phyloP scores from a whole-genome alignment of 2,797 vertebrate species.

The Aselliscus stoliczkanus region DNA sequence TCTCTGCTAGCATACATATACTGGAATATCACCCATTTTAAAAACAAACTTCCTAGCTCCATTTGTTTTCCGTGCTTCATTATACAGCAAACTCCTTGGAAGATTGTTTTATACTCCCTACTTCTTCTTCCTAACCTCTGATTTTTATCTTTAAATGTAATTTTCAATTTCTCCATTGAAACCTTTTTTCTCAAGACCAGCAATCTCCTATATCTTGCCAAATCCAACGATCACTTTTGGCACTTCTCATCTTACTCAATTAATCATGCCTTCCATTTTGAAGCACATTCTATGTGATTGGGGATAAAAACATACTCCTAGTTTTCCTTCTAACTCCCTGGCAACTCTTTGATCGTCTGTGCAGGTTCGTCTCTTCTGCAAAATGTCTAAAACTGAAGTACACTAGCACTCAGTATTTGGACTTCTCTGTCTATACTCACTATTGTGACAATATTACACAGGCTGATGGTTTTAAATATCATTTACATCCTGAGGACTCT shows the following conservation, averaged over 20 bases:
- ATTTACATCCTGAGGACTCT: background rate
- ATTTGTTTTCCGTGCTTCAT: background rate
- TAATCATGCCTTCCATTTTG: background rate
- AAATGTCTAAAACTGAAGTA: background rate
- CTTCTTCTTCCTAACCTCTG: background rate
- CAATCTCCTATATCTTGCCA: background rate
- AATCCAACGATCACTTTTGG: background rate
- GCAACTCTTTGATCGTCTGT: background rate
- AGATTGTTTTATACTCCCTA: background rate
- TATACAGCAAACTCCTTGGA: background rate
- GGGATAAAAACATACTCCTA: background rate
- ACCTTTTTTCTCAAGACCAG: background rate
- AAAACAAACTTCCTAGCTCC: background rate
- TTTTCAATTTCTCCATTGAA: background rate
- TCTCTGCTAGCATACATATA: background rate
- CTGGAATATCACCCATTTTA: background rate
- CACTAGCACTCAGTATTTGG: background rate
- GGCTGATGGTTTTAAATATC: background rate
- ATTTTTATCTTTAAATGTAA: background rate
- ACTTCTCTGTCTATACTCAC: background rate
- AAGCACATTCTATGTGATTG: background rate
- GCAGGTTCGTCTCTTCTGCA: background rate
- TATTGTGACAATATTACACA: background rate
- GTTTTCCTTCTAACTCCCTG: background rate
- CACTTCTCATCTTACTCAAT: background rate